Conservation (phyloP, 2,113 vertebrate genomes). For the Pygathrix nemaeus region DNA sequence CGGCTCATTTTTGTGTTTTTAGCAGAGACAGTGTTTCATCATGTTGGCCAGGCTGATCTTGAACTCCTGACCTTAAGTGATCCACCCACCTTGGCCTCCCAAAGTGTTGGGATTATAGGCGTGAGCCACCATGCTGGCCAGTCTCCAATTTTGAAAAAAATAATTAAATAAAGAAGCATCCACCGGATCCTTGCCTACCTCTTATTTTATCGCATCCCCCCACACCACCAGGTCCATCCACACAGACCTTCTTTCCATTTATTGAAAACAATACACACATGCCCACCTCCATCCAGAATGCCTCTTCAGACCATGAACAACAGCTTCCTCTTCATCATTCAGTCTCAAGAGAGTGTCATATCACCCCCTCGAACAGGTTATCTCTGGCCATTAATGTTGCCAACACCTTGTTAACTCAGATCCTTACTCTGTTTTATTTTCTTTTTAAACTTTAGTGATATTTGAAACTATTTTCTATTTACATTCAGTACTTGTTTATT, state of each 20-base stretch:
- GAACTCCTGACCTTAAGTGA: no score
- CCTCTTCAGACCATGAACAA: no score
- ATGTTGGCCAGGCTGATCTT: no score
- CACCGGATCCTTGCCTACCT: background rate
- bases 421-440: background rate
- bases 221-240: no score
- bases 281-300: background rate
- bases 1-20: no score
- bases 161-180: background rate
- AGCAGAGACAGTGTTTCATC: no score
- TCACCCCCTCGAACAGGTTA: fast-evolving
- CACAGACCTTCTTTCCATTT: background rate
- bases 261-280: background rate
- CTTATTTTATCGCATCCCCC: background rate
- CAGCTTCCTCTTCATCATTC: background rate
- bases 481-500: background rate
- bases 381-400: background rate
- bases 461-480: background rate
- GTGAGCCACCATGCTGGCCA: no score
- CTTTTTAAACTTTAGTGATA: background rate
- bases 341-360: background rate
- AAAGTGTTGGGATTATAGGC: no score
- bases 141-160: background rate
- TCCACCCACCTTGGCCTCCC: no score
- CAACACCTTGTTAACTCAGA: background rate